Percentiles rank a stretch among this genome's conserved stretches.
Evolutionary conservation across 2,113 vertebrate genomes (phyloP).

Genomic region (Donacobius atricapilla): DNA sequence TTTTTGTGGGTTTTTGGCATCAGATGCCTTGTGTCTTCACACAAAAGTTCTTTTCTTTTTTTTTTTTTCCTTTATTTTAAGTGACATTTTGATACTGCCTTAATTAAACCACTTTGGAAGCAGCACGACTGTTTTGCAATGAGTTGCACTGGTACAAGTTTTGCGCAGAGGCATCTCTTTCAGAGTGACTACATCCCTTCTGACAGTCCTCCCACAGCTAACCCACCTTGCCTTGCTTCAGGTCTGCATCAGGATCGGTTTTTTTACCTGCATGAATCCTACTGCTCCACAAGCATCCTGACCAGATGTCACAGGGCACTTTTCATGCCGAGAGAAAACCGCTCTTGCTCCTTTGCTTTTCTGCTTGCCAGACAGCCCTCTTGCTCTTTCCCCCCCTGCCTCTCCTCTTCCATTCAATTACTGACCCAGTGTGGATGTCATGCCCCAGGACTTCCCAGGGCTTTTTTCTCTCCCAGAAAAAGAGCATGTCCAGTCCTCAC

Average conservation of each 20-base stretch:
- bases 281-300: background rate
- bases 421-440: background rate
- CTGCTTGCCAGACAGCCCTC: background rate
- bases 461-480: background rate
- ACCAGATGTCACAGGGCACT: background rate
- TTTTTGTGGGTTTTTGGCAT: constrained; percentile 3
- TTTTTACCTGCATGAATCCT: background rate
- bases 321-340: background rate
- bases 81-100: constrained; percentile 56
- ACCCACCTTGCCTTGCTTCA: constrained; percentile 14
- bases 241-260: background rate
- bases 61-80: background rate
- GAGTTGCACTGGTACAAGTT: background rate
- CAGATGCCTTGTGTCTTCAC: background rate
- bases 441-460: background rate
- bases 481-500: background rate
- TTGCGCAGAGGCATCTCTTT: constrained; percentile 35
- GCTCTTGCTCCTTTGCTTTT: background rate
- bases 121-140: constrained; percentile 32
- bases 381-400: background rate
- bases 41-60: background rate
- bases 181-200: constrained; percentile 20
- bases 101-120: constrained; percentile 52
- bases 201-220: constrained; percentile 22
- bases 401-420: background rate